phyloP scores from a whole-genome alignment of 2,113 vertebrate genomes.

The Nothoprocta perdicaria region DNA sequence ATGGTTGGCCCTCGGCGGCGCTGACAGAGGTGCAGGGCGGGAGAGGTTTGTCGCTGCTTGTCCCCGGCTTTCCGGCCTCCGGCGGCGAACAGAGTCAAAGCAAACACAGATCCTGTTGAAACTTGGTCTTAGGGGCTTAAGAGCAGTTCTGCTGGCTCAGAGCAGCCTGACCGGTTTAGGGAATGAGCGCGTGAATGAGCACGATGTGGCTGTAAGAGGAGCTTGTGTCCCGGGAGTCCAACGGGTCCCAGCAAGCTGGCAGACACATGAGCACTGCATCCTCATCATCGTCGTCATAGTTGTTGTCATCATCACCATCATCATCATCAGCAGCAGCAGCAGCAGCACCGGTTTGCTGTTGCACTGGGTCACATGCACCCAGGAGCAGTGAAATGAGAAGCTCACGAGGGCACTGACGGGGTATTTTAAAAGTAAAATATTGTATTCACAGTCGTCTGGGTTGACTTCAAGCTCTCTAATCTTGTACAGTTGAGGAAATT shows the following conservation, averaged over 20 bases:
- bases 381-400: neutral
- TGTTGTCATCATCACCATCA: too few relatives aligned
- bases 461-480: neutral
- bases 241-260: too few relatives aligned
- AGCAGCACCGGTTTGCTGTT: too few relatives aligned
- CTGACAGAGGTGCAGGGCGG: neutral
- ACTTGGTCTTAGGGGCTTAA: neutral
- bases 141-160: neutral
- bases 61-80: neutral
- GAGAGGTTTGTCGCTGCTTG: neutral
- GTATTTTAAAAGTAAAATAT: neutral
- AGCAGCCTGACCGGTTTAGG: conserved; percentile 16
- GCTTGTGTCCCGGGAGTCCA: neutral
- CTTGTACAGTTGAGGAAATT: neutral
- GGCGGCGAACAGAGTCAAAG: neutral
- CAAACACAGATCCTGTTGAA: neutral
- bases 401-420: neutral
- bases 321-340: too few relatives aligned
- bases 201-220: neutral
- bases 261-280: too few relatives aligned
- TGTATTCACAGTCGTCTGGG: neutral
- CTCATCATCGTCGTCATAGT: too few relatives aligned
- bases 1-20: neutral
- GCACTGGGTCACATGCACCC: too few relatives aligned
- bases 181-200: conserved; percentile 11